Percentiles rank a stretch among this genome's conserved stretches.
Evolutionary conservation across 1,140 invertebrate genomes (phyloP).

Genomic region (Rhopalosiphum maidis): DNA sequence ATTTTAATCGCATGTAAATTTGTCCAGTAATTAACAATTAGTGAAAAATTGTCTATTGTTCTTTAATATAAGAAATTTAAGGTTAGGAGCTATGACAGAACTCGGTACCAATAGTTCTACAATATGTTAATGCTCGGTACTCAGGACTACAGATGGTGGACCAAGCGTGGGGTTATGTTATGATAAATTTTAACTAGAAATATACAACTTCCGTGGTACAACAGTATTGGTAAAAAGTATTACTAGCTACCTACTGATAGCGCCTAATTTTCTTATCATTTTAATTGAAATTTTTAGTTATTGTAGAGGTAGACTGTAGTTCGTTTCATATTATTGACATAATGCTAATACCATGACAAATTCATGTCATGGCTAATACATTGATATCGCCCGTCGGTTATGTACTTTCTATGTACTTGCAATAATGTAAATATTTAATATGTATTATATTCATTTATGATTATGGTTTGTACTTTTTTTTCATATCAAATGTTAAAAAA

Average conservation of each 20-base stretch:
- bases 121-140: background rate
- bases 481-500: background rate
- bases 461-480: too few relatives aligned
- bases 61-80: background rate
- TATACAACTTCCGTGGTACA: constrained; percentile 15
- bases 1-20: background rate
- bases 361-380: too few relatives aligned
- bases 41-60: constrained; percentile 27
- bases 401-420: too few relatives aligned
- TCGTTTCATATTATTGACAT: too few relatives aligned
- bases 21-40: constrained; percentile 19
- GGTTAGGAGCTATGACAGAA: background rate
- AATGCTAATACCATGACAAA: too few relatives aligned
- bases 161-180: background rate
- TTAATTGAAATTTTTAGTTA: too few relatives aligned
- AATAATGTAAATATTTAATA: too few relatives aligned
- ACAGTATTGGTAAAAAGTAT: background rate
- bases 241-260: background rate
- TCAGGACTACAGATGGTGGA: background rate
- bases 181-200: background rate
- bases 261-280: too few relatives aligned
- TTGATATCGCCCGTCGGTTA: too few relatives aligned
- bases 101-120: background rate
- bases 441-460: too few relatives aligned
- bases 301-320: too few relatives aligned